Evolutionary conservation across 2,888 invertebrate genomes (phyloP).

Genomic region (Microctonus aethiopoides): DNA sequence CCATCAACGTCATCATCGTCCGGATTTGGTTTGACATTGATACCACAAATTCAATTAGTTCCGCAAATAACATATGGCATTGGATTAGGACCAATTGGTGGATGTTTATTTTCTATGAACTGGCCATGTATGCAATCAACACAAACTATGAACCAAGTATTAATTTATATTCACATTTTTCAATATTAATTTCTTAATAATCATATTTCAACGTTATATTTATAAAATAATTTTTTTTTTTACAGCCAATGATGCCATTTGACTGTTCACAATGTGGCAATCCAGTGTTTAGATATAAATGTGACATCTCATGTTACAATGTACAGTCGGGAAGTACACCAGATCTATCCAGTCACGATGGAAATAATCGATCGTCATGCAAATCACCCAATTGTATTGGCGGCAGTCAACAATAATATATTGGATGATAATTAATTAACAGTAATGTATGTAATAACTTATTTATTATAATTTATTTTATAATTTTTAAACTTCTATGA

Average conservation of each 20-base stretch:
- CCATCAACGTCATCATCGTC: no score
- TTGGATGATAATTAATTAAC: no score
- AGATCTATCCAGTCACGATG: not conserved
- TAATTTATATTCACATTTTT: not conserved
- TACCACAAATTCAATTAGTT: slow-evolving; percentile 48
- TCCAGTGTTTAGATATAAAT: slow-evolving; percentile 48
- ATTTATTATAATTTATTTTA: not conserved
- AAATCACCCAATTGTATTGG: slow-evolving; percentile 43
- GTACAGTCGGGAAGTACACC: not conserved
- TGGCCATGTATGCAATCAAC: slow-evolving; percentile 47
- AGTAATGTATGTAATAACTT: not conserved
- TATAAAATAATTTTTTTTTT: slow-evolving; percentile 5
- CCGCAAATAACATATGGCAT: slow-evolving; percentile 52
- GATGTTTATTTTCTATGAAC: slow-evolving; percentile 34
- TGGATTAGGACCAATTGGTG: slow-evolving; percentile 39
- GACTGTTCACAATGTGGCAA: slow-evolving; percentile 53
- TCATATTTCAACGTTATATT: not conserved
- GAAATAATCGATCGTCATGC: slow-evolving; percentile 30
- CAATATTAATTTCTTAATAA: no score
- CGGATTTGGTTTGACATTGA: slow-evolving; percentile 27
- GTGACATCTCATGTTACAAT: slow-evolving; percentile 51
- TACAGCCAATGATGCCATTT: slow-evolving; percentile 30
- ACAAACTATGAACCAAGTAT: slow-evolving; percentile 34
- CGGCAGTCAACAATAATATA: slow-evolving; percentile 32
- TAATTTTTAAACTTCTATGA: no score